Evolutionary conservation across 2,113 vertebrate genomes (phyloP).

Genomic region (Todiramphus chloris): DNA sequence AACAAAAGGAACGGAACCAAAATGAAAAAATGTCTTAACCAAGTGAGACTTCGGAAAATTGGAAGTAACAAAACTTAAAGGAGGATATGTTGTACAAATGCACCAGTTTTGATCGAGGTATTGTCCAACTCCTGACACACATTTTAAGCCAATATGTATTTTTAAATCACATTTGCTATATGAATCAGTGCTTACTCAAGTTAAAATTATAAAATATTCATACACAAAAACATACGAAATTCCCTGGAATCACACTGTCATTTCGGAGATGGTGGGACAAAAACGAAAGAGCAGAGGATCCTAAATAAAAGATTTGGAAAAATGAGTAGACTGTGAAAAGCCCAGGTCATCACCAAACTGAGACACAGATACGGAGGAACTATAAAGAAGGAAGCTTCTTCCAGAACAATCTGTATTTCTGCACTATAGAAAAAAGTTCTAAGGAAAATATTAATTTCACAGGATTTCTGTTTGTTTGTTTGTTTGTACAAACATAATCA

Average conservation of each 20-base stretch:
- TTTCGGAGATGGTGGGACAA: not conserved
- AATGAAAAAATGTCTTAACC: not conserved
- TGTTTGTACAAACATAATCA: not conserved
- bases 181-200: not conserved
- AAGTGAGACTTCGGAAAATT: fast-evolving
- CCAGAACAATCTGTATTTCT: not conserved
- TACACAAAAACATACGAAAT: not conserved
- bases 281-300: not conserved
- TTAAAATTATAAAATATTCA: not conserved
- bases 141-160: not conserved
- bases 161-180: not conserved
- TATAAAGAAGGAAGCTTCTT: not conserved
- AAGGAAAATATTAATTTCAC: not conserved
- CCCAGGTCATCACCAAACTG: not conserved
- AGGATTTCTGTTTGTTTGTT: not conserved
- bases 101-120: not conserved
- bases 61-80: not conserved
- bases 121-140: not conserved
- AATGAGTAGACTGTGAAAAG: not conserved
- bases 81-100: not conserved
- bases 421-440: not conserved
- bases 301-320: not conserved
- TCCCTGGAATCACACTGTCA: not conserved
- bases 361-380: not conserved
- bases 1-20: not conserved